Evolutionary conservation across 2,888 invertebrate genomes (phyloP), one percentile per base, ranked within the genome.

Genomic region (Silvanus unidentatus): DNA sequence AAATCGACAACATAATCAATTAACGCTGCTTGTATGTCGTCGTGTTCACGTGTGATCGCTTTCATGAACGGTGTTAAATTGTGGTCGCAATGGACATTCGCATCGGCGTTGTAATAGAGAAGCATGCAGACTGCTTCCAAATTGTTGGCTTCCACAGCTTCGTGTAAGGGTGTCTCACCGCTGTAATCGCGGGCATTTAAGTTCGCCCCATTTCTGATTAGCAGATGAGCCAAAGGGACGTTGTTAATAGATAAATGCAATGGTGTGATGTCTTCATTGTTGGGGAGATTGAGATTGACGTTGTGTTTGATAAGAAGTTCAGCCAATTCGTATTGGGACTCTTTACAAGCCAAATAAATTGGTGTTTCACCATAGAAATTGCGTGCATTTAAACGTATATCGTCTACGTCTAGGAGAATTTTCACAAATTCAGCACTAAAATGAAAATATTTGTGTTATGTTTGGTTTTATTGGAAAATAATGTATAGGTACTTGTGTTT

Each of bases 51-150:
- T 27, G 52, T 48, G 14, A 63, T 16, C 1, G 62, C 55, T 36
- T 54, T 52, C 58, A 62, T 58, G 36, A 63, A 60, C 8, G 63
- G 60, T 10, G 59, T 61, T 12, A 56, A 42, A 44, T 49, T 39
- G 39, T 53, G 50, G 13, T 47, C 51, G 15, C 53, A 49, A 12
- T 29, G 27, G 14, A 53, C 40, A 16, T 57, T 55, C 2, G 58
- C 50, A 49, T 65, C 63, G n/a, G 64, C 63, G 45, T 53, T 51
- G 39, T 59, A 60, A 50, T 57, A 63, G 3, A 66, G 46, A 16
- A 66, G 43, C 60, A 63, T 57, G 42, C 58, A 59, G 12, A 63
- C 53, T 13, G 53, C 47, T 47, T 64, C 59, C 6, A 58, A 29
- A 41, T 48, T 53, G 11, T 38, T 41, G 9, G 45, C 42, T 15